Evolutionary conservation across 2,113 vertebrate species (phyloP), one percentile per base, ranked within the genome.

Genomic region (Epinephelus lanceolatus): DNA sequence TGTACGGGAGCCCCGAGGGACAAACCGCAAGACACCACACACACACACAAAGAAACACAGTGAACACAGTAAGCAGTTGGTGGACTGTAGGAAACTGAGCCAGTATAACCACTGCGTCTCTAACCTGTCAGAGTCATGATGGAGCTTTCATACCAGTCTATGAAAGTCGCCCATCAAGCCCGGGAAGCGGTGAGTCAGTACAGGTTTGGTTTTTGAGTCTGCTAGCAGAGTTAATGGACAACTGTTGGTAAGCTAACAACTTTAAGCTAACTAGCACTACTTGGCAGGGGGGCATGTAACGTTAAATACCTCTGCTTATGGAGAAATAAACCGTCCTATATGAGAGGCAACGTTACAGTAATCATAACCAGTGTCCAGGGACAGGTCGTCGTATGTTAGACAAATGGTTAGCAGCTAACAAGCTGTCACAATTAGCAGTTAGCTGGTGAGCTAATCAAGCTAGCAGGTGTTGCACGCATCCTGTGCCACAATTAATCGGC

Each of bases 181-280:
- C 94, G 95, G 61, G 96, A 97, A 73, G 95, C 96, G 81, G 97
- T 98, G 81, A 96, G 97, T 88, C 1, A 19, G 59, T 1, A 5
- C 0, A 2, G 3, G 3, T 1, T 12, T 25, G 14, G 10, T n/a
- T 51, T 21, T 59, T 51, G 5, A 1, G 0, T 15, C 45, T 45
- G 37, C 3, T 18, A 1, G 5, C 30, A 49, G 8, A 42, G 21
- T 17, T 68, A 3, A n/a, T 2, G 3, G 10, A 56, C 5, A 57
- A 10, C 10, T 12, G 15, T 3, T 49, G 18, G 13, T 8, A 23
- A 71, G 21, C n/a, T 82, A 40, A 14, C 40, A 45, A 67, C 57
- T 61, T 53, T 66, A n/a, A 53, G 67, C 70, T n/a, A 55, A 33
- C 55, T 57, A 55, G 52, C 53, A 21, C 2, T 33, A 17, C 10